A percentile compares a stretch with the other conserved stretches of the same genome.
These are phyloP conservation scores for Neodiprion virginianus DNA, from an alignment of 1,140 invertebrate genomes.

Conservation along the genomic window DNA sequence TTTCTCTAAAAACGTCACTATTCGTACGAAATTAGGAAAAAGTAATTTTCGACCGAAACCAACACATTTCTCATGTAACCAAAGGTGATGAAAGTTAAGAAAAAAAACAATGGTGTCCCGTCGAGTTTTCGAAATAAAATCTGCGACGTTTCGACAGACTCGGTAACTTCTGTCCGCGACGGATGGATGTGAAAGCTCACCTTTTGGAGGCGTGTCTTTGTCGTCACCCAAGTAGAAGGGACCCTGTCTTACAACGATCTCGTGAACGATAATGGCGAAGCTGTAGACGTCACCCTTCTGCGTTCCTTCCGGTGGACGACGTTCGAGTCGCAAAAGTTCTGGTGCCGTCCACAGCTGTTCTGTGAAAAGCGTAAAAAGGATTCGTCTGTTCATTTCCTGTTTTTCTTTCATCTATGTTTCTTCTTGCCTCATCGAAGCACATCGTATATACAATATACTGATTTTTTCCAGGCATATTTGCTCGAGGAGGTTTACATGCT, in stretches of 20 bases:
- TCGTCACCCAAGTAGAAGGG: conserved; percentile 82
- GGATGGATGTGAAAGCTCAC: conserved; percentile 57
- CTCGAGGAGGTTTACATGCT: no score
- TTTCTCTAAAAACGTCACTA: no score
- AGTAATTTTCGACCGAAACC: neutral
- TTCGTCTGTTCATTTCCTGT: conserved; percentile 32
- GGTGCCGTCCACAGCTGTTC: conserved; percentile 92
- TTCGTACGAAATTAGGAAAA: no score
- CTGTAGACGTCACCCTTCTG: conserved; percentile 95
- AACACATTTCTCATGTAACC: neutral
- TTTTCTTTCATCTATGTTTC: no score
- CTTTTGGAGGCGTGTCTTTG: conserved; percentile 71
- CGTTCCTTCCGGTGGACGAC: conserved; percentile 75
- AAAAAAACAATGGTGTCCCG: neutral
- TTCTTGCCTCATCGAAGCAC: no score
- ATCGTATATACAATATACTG: no score
- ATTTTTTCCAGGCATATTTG: no score
- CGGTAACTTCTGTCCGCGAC: neutral
- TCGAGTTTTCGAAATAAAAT: no score
- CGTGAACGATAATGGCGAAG: conserved; percentile 94
- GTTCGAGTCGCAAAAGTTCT: conserved; percentile 80
- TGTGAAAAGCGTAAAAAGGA: conserved; percentile 51
- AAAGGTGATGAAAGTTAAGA: neutral
- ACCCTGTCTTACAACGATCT: conserved; percentile 86
- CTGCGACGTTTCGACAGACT: no score